Evolutionary conservation across 2,888 invertebrate species (phyloP).

Genomic region (Nowickia ferox): DNA sequence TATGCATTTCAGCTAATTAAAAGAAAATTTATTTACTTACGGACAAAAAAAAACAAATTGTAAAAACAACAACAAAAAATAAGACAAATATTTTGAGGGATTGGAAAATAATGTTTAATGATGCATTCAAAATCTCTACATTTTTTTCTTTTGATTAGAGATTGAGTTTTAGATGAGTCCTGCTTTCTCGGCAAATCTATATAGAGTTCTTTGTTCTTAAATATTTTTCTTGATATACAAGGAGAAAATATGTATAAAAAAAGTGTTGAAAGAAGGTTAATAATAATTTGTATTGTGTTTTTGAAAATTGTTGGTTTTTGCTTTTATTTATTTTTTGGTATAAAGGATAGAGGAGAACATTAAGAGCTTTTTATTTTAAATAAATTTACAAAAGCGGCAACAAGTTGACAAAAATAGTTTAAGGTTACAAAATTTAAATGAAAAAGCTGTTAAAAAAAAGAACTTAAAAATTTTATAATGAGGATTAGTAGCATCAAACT

Average conservation of each 20-base stretch:
- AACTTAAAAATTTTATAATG: not conserved
- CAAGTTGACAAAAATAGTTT: slow-evolving; percentile 51
- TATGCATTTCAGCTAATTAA: slow-evolving; percentile 67
- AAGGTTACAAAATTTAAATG: not conserved
- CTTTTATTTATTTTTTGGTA: slow-evolving; percentile 26
- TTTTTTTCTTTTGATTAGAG: slow-evolving; percentile 53
- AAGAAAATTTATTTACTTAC: slow-evolving; percentile 16
- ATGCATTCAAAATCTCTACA: slow-evolving; percentile 70
- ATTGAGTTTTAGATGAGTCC: slow-evolving; percentile 76
- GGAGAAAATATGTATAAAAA: slow-evolving; percentile 56
- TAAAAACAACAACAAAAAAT: too few species aligned
- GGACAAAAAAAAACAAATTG: slow-evolving; percentile 26
- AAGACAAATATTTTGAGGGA: slow-evolving; percentile 58
- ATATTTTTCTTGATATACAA: slow-evolving; percentile 46
- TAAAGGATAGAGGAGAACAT: slow-evolving; percentile 65
- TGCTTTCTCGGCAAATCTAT: slow-evolving; percentile 82
- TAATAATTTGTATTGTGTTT: slow-evolving; percentile 59
- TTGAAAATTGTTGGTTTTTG: slow-evolving; percentile 29
- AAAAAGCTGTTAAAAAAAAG: slow-evolving; percentile 33
- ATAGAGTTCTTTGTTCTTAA: slow-evolving; percentile 44
- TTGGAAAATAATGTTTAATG: slow-evolving; percentile 70
- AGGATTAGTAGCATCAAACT: not conserved
- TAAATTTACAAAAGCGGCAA: slow-evolving; percentile 69
- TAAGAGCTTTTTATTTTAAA: slow-evolving; percentile 37
- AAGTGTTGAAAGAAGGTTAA: slow-evolving; percentile 47